Evolutionary conservation across 2,888 invertebrate species (phyloP).

Genomic region (Cerceris ruficornis): DNA sequence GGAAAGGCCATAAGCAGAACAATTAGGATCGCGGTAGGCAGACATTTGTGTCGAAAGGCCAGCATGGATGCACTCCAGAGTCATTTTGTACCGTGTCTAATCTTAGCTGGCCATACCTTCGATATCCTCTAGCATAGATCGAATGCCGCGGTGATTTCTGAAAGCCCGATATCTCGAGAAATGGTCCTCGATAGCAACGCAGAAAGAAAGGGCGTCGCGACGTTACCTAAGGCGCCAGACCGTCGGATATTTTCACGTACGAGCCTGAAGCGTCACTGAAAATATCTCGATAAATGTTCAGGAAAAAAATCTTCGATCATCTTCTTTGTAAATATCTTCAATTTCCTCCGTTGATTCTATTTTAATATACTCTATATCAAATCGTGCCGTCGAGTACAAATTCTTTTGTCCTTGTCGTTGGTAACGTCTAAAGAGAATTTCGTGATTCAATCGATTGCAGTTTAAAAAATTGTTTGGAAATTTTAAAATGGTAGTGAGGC

Average conservation of each 20-base stretch:
- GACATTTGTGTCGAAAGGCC: constrained; percentile 4
- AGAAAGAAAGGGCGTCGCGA: constrained; percentile 50
- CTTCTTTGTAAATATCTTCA: not conserved
- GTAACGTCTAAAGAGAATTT: no score
- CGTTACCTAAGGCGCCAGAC: constrained; percentile 56
- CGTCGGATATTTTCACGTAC: constrained; percentile 52
- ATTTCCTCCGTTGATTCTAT: not conserved
- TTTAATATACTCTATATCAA: not conserved
- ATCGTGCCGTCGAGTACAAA: no score
- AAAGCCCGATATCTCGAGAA: constrained; percentile 47
- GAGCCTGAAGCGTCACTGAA: constrained; percentile 24
- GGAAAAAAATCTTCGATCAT: constrained; percentile 25
- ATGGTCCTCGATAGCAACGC: constrained; percentile 34
- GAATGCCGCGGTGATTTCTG: constrained; percentile 56
- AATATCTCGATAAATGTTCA: constrained; percentile 35
- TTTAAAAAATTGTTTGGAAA: no score
- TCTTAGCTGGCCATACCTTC: constrained; percentile 65
- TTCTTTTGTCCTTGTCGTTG: no score
- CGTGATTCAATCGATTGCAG: no score
- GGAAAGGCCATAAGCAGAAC: constrained; percentile 24
- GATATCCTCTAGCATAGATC: constrained; percentile 69
- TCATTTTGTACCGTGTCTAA: constrained; percentile 46
- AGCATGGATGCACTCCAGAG: constrained; percentile 15
- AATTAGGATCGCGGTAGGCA: constrained; percentile 37
- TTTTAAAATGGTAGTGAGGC: no score